These are phyloP conservation scores for Leucophenga maculata DNA, from an alignment of 2,888 invertebrate species.

Conservation along the genomic window DNA sequence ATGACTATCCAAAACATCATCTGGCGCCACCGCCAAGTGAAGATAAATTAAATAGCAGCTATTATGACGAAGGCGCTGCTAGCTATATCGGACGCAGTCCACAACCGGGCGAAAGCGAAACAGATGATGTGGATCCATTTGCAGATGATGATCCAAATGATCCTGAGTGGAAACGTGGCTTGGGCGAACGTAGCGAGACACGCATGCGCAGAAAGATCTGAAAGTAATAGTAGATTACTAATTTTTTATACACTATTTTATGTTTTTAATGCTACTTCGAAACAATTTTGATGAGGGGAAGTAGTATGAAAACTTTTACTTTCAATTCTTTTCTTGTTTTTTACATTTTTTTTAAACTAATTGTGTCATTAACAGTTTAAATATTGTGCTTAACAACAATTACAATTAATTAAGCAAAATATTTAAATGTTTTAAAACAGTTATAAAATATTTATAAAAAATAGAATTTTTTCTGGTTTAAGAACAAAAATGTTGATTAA, in stretches of 20 bases:
- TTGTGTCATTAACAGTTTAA: not conserved
- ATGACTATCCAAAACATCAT: constrained; percentile 61
- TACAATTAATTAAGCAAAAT: constrained; percentile 5
- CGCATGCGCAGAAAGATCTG: constrained; percentile 50
- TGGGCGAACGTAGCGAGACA: constrained; percentile 43
- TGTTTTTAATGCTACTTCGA: not conserved
- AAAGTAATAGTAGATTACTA: not conserved
- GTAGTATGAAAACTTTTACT: no score
- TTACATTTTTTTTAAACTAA: not conserved
- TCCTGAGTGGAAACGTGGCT: constrained; percentile 80
- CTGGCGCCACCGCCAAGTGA: constrained; percentile 58
- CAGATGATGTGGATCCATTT: constrained; percentile 71
- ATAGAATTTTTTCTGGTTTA: not conserved
- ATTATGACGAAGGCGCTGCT: constrained; percentile 55
- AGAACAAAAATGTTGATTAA: constrained; percentile 29
- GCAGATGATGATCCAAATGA: constrained; percentile 90
- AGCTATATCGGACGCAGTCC: constrained; percentile 51
- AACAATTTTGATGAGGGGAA: no score
- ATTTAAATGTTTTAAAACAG: constrained; percentile 24
- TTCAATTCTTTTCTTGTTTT: no score
- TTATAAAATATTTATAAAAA: constrained; percentile 15
- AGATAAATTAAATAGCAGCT: constrained; percentile 33
- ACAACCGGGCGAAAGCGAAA: constrained; percentile 39
- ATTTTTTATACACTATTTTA: not conserved
- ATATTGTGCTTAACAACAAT: not conserved